These are phyloP conservation scores for Pristiophorus japonicus DNA, from an alignment of 2,113 vertebrate genomes.

Conservation along the genomic window DNA sequence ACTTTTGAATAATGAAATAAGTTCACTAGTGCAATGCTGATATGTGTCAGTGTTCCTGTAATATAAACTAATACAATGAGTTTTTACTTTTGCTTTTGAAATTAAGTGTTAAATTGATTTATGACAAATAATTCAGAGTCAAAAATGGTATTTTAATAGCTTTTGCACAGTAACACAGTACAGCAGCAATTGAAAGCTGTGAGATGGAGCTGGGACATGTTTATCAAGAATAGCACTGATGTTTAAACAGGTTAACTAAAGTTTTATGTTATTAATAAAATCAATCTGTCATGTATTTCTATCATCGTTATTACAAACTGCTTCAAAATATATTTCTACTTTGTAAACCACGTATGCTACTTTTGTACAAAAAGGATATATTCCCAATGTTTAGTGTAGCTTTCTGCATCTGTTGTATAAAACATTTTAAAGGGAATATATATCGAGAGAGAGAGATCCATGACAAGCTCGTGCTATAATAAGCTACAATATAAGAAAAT, in stretches of 20 bases:
- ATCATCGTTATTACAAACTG: neutral
- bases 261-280: neutral
- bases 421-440: neutral
- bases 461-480: neutral
- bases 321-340: neutral
- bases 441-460: too few relatives aligned
- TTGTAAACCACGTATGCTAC: neutral
- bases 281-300: neutral
- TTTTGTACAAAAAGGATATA: neutral
- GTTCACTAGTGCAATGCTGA: neutral
- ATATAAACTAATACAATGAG: neutral
- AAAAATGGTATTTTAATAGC: neutral
- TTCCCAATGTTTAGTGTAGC: neutral
- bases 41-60: neutral
- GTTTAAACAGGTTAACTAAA: neutral
- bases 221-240: neutral
- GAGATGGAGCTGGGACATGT: neutral
- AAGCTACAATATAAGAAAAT: neutral
- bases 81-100: neutral
- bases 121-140: neutral
- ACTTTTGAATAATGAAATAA: neutral
- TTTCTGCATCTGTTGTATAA: neutral
- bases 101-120: conserved; percentile 5
- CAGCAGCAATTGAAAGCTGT: neutral
- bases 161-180: neutral